Conservation (phyloP, 2,797 vertebrate genomes). For the Picus viridis region DNA sequence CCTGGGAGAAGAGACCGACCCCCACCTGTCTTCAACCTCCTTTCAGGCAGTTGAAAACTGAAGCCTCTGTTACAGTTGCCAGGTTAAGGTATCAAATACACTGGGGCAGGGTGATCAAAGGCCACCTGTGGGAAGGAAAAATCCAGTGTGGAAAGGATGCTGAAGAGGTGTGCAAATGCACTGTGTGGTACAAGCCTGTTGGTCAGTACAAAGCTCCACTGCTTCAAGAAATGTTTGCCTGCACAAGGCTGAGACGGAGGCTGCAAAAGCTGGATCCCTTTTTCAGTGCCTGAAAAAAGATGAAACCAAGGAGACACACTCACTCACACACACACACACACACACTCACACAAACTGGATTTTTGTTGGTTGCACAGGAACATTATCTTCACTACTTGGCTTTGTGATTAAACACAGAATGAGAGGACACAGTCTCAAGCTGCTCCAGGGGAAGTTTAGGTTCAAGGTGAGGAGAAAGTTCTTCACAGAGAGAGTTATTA, state of each 20-base stretch:
- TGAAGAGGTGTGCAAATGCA: not conserved
- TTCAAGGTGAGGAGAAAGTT: too few relatives aligned
- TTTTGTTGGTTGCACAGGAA: not conserved
- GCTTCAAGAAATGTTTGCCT: not conserved
- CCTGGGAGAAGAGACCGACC: too few relatives aligned
- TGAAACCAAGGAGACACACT: not conserved
- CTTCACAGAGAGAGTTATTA: too few relatives aligned
- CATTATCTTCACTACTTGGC: not conserved
- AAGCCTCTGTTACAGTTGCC: not conserved
- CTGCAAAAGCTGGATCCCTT: not conserved
- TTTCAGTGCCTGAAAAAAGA: not conserved
- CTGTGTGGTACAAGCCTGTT: fast-evolving
- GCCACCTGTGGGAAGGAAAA: not conserved
- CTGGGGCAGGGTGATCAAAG: not conserved
- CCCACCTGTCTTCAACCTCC: too few relatives aligned
- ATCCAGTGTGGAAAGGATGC: not conserved
- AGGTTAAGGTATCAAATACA: not conserved
- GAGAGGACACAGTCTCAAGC: too few relatives aligned
- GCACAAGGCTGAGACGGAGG: not conserved
- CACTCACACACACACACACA: not conserved
- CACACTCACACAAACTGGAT: not conserved
- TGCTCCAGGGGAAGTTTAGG: too few relatives aligned
- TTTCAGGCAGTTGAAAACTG: not conserved
- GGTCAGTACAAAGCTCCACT: not conserved
- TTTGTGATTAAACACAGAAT: not conserved